Conservation (phyloP, 1,140 invertebrate species). For the Melipona quadrifasciata region DNA sequence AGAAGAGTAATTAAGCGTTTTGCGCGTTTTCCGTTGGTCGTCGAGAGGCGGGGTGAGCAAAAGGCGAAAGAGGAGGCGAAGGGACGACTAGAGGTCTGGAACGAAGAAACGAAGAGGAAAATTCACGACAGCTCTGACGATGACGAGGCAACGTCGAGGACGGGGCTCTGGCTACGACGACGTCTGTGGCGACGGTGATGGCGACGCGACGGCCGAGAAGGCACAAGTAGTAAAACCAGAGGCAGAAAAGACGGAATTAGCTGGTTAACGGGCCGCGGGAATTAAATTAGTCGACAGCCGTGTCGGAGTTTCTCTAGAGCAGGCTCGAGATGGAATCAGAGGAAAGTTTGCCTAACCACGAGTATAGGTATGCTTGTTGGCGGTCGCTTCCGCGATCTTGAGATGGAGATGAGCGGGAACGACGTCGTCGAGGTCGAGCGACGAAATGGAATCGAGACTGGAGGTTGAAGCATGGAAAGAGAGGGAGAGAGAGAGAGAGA, state of each 20-base stretch:
- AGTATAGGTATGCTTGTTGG: not conserved
- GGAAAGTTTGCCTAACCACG: not conserved
- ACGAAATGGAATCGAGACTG: not conserved
- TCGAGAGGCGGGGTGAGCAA: not conserved
- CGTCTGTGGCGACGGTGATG: not conserved
- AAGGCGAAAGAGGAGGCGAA: not conserved
- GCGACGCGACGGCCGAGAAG: not conserved
- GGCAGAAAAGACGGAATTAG: conserved; percentile 47
- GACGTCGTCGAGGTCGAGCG: not conserved
- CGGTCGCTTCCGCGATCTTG: not conserved
- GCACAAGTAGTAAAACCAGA: not conserved
- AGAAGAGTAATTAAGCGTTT: conserved; percentile 50
- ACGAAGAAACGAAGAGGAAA: not conserved
- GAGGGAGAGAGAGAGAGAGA: too few species aligned
- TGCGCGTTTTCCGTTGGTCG: conserved; percentile 4
- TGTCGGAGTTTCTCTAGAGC: conserved; percentile 4
- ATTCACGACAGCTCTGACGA: not conserved
- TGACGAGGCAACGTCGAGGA: not conserved
- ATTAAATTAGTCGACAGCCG: conserved; percentile 11
- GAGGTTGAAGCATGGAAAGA: not conserved
- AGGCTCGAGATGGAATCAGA: not conserved
- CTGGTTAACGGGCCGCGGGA: conserved; percentile 36
- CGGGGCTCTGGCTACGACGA: not conserved
- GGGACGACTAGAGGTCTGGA: too few species aligned
- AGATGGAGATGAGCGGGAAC: not conserved